Evolutionary conservation across 30 jellyfish, hydroid and myxozoan genomes (phyloP), one percentile per base, ranked within the genome.

Genomic region (Nemopilema nomurai): DNA sequence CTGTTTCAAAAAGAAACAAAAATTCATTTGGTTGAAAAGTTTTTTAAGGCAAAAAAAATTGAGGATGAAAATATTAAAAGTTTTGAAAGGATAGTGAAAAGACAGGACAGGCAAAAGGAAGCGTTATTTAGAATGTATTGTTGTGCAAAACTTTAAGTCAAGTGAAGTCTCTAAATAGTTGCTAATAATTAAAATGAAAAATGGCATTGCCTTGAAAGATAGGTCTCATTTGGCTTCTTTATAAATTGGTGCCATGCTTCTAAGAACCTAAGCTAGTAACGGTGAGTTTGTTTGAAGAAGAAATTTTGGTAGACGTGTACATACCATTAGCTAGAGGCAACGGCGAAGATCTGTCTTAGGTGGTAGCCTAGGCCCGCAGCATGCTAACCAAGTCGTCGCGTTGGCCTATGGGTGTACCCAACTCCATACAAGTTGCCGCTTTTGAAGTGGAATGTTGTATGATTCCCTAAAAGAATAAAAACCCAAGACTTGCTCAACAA

Each of bases 401-500:
- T 41, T 41, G 57, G 57, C 57, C 57, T 41, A 3, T 3, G 57
- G 57, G 57, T 41, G 57, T 41, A 6, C 13, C 57, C 57, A 41
- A 41, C 57, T 41, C 57, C 57, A 41, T 41, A 41, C 57, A 41
- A 41, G 57, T 28, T 28, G 76, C 30, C 23, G 57, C 31, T 33
- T 62, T 76, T 76, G 86, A 71, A 49, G 28, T 22, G 53, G 73
- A 18, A n/a, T 63, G 28, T 76, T 76, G 76, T 76, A 76, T 30
- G 86, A 27, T 51, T 53, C 86, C 53, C 63, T 51, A 51, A 24
- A 76, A 76, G 86, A 51, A 51, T 51, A 76, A 76, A 24, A 32
- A 67, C 57, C 24, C 86, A 71, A 26, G 81, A 71, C 86, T 20
- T 76, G 86, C 86, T 76, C 75, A 51, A 62, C 23, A 28, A n/a